Percentiles rank a stretch among this genome's conserved stretches.
Conservation (phyloP, 2,888 invertebrate species). For the Drosophila mimica region DNA sequence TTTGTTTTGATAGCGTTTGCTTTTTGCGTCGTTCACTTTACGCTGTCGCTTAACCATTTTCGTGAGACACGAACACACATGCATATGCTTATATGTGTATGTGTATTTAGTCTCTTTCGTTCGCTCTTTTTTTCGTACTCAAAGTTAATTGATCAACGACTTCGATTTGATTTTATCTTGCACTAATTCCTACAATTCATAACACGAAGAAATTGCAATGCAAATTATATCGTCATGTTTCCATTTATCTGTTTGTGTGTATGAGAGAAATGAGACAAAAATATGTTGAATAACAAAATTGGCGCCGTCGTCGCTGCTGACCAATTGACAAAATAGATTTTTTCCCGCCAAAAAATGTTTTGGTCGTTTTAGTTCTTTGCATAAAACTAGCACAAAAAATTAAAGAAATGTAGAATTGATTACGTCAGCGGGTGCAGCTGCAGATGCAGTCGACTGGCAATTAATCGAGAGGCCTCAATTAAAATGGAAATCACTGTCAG, state of each 20-base stretch:
- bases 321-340: conserved; percentile 45
- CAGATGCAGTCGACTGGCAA: conserved; percentile 53
- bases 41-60: conserved; percentile 38
- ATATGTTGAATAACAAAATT: conserved; percentile 65
- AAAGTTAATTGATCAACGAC: conserved; percentile 19
- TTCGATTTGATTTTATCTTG: conserved; percentile 17
- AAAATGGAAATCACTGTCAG: conserved; percentile 73
- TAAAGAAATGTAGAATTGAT: conserved; percentile 33
- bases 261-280: conserved; percentile 34
- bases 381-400: conserved; percentile 38
- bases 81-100: not conserved
- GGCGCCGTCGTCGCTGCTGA: conserved; percentile 14
- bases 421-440: conserved; percentile 50
- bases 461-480: conserved; percentile 74
- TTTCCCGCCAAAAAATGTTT: conserved; percentile 62
- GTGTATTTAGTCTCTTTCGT: conserved; percentile 1
- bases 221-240: not conserved
- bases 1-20: conserved; percentile 64
- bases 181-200: conserved; percentile 5
- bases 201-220: conserved; percentile 1
- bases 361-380: conserved; percentile 16
- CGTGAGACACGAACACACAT: conserved; percentile 2
- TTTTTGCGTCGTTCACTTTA: conserved; percentile 42
- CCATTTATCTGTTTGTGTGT: not conserved
- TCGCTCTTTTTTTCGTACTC: not conserved